These are phyloP conservation scores for Chymomyza costata DNA, from an alignment of 1,140 invertebrate species.

Conservation along the genomic window DNA sequence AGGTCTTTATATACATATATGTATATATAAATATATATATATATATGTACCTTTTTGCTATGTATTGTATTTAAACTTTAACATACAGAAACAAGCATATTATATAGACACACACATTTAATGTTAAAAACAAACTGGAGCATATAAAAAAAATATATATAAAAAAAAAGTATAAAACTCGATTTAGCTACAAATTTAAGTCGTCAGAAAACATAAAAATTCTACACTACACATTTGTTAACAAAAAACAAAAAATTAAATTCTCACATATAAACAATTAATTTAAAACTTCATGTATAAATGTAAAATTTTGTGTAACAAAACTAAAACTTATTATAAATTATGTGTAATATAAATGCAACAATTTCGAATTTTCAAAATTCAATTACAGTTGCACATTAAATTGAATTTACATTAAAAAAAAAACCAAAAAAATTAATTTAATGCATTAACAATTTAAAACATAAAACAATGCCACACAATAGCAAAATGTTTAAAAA, in stretches of 20 bases:
- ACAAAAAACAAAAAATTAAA: constrained; percentile 1
- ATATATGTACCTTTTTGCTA: constrained; percentile 60
- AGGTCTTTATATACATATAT: no score
- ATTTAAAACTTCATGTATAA: constrained; percentile 54
- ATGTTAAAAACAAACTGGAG: constrained; percentile 7
- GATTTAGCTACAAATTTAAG: no score
- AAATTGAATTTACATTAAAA: constrained; percentile 47
- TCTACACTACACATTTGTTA: constrained; percentile 25
- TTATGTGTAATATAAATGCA: constrained; percentile 2
- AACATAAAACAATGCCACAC: constrained; percentile 23
- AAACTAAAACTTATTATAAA: no score
- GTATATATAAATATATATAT: no score
- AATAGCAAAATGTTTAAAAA: constrained; percentile 47
- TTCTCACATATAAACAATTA: constrained; percentile 25
- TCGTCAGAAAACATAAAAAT: constrained; percentile 18
- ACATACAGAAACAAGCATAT: constrained; percentile 16
- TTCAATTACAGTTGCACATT: constrained; percentile 25
- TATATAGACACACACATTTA: constrained; percentile 11
- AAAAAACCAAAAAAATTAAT: constrained; percentile 27
- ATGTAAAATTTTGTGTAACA: constrained; percentile 44
- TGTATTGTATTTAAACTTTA: constrained; percentile 50
- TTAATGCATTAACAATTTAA: constrained; percentile 32
- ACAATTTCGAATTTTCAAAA: constrained; percentile 29
- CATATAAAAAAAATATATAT: constrained; percentile 6
- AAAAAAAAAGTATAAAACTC: constrained; percentile 2